Evolutionary conservation across 2,797 vertebrate genomes (phyloP).

Genomic region (Choloepus didactylus): DNA sequence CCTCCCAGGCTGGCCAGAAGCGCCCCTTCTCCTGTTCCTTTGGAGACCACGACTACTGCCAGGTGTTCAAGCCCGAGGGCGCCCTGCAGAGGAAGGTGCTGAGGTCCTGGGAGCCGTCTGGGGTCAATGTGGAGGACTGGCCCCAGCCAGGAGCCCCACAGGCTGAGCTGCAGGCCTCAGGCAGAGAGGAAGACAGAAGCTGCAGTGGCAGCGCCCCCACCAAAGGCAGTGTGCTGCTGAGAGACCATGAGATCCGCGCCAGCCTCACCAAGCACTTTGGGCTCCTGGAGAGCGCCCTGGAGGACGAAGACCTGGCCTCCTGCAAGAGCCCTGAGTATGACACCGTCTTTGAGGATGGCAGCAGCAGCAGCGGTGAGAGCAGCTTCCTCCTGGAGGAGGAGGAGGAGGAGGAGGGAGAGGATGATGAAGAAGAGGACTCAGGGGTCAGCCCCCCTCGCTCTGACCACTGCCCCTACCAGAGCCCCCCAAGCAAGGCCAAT

Average conservation of each 20-base stretch:
- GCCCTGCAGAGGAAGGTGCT: conserved; percentile 89
- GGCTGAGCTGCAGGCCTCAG: conserved; percentile 45
- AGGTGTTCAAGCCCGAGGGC: conserved; percentile 89
- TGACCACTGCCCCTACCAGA: conserved; percentile 88
- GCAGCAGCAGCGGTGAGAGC: conserved; percentile 87
- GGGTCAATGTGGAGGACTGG: conserved; percentile 82
- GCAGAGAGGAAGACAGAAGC: conserved; percentile 68
- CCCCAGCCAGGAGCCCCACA: conserved; percentile 80
- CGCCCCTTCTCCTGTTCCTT: conserved; percentile 91
- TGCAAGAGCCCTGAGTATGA: conserved; percentile 89
- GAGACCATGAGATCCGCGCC: conserved; percentile 92
- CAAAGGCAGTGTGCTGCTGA: conserved; percentile 86
- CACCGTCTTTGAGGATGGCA: conserved; percentile 89
- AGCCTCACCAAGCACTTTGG: conserved; percentile 92
- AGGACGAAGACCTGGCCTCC: conserved; percentile 85
- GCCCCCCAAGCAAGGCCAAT: conserved; percentile 85
- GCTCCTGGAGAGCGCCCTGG: conserved; percentile 88
- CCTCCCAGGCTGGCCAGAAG: conserved; percentile 86
- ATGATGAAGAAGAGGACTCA: conserved; percentile 84
- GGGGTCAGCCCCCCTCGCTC: conserved; percentile 82
- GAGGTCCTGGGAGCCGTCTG: conserved; percentile 87
- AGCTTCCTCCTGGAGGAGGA: conserved; percentile 84
- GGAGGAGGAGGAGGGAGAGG: conserved; percentile 85
- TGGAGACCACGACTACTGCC: conserved; percentile 99
- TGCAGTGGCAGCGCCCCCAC: neutral